phyloP scores from a whole-genome alignment of 2,888 invertebrate species.

The Drosophila ezoana region DNA sequence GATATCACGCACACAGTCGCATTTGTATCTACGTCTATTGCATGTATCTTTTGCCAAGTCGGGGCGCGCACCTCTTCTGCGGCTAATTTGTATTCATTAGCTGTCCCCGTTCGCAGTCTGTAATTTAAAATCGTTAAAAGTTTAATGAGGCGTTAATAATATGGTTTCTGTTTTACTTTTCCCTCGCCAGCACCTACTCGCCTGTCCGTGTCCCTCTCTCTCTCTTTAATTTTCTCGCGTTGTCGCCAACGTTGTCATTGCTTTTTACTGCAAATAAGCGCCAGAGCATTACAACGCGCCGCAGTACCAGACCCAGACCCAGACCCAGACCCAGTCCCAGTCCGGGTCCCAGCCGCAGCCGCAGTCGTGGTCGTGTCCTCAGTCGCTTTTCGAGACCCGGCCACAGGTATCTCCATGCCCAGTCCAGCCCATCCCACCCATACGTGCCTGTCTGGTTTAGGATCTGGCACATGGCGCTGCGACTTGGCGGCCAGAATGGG shows the following conservation, averaged over 20 bases:
- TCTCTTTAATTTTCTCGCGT: conserved; percentile 57
- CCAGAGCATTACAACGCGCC: conserved; percentile 58
- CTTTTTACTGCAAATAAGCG: conserved; percentile 77
- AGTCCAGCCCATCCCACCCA: conserved; percentile 29
- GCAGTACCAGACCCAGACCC: conserved; percentile 23
- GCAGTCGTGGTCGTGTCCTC: conserved; percentile 29
- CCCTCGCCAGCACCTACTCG: conserved; percentile 20
- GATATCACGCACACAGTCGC: conserved; percentile 1
- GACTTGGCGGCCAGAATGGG: background rate
- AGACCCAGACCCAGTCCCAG: background rate
- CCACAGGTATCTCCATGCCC: conserved; percentile 39
- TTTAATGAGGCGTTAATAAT: conserved; percentile 82
- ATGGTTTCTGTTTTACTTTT: conserved; percentile 78
- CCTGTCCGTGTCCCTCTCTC: conserved; percentile 8
- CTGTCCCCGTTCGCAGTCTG: conserved; percentile 67
- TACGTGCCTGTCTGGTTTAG: conserved; percentile 52
- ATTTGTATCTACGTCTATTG: conserved; percentile 7
- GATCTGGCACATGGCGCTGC: conserved; percentile 10
- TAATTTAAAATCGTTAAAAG: conserved; percentile 82
- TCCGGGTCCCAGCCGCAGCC: background rate
- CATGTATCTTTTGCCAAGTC: conserved; percentile 42
- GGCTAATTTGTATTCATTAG: conserved; percentile 82
- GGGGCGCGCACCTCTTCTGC: conserved; percentile 56
- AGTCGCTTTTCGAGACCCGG: conserved; percentile 32
- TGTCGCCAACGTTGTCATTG: conserved; percentile 69